Base-by-base conservation (phyloP, 23 tunicate species). In the Trididemnum clinides region DNA sequence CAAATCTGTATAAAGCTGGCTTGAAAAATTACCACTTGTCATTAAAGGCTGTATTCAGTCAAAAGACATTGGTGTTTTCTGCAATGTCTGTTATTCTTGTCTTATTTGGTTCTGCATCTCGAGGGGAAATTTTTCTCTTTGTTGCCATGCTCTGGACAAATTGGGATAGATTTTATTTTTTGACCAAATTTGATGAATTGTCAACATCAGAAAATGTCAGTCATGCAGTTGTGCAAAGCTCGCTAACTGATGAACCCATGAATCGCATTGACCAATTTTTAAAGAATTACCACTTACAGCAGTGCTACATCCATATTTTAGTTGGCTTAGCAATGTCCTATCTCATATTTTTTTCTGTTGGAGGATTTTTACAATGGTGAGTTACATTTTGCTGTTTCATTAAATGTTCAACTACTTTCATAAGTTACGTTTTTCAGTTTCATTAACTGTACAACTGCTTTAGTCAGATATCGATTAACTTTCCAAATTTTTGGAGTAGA, bases 331-430 rank as follows among this genome's bases (percentile, higher is more conserved):
- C 51, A 1, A 10, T 35, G 2, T 91, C 96, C 1, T 91, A 82
- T 44, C 33, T 63, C 62, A 21, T 91, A 20, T 91, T 91, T 72
- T 78, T 91, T 76, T 77, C 51, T 0, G 64, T 91, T 19, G 96
- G 96, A 10, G 96, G 96, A 1, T 91, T 38, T 51, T 58, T 91
- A 15, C 96, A 91, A 74, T 91, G 96, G 96, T 87, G 50, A 83
- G 93, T 69, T 12, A n/a, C n/a, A n/a, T n/a, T n/a, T n/a, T n/a
- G n/a, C n/a, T n/a, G n/a, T n/a, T n/a, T n/a, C n/a, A n/a, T n/a
- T n/a, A n/a, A n/a, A n/a, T n/a, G n/a, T n/a, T n/a, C n/a, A n/a
- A n/a, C n/a, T n/a, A n/a, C n/a, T n/a, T n/a, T n/a, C n/a, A n/a
- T n/a, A n/a, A n/a, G n/a, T n/a, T n/a, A n/a, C n/a, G n/a, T n/a